These are phyloP conservation scores for Sarcophaga carnaria DNA, from an alignment of 2,888 invertebrate species.

Conservation along the genomic window DNA sequence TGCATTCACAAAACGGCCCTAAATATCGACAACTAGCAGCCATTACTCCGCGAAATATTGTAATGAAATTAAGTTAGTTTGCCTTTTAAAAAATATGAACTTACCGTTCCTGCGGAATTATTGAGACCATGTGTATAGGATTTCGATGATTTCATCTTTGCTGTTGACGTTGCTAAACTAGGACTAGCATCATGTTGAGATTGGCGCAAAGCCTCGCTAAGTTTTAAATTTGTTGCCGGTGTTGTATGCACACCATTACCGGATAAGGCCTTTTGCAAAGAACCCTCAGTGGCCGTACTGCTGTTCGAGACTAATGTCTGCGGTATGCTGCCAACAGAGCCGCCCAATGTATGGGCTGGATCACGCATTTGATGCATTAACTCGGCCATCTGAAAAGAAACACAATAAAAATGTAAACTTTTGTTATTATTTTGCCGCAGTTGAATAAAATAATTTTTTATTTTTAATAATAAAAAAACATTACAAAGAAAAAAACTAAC, in stretches of 20 bases:
- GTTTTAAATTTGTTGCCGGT: slow-evolving; percentile 81
- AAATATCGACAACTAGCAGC: no score
- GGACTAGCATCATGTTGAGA: slow-evolving; percentile 81
- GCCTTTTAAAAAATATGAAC: neutral
- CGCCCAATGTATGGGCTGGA: slow-evolving; percentile 81
- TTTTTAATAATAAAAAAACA: slow-evolving; percentile 3
- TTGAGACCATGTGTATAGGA: slow-evolving; percentile 81
- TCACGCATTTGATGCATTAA: slow-evolving; percentile 82
- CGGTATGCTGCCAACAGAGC: slow-evolving; percentile 81
- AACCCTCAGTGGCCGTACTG: slow-evolving; percentile 71
- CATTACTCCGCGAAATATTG: no score
- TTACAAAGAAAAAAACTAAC: neutral
- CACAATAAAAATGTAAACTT: neutral
- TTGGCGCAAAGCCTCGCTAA: slow-evolving; percentile 79
- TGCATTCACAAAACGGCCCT: no score
- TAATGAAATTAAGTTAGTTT: no score
- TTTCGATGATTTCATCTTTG: slow-evolving; percentile 81
- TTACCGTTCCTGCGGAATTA: slow-evolving; percentile 81
- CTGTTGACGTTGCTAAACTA: slow-evolving; percentile 77
- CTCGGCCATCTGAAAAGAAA: slow-evolving; percentile 79
- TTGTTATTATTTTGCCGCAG: neutral
- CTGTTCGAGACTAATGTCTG: slow-evolving; percentile 79
- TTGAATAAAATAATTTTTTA: slow-evolving; percentile 2
- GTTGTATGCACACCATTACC: slow-evolving; percentile 79
- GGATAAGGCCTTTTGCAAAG: slow-evolving; percentile 74